Evolutionary conservation across 2,797 vertebrate genomes (phyloP).

Genomic region (Microchirus variegatus): DNA sequence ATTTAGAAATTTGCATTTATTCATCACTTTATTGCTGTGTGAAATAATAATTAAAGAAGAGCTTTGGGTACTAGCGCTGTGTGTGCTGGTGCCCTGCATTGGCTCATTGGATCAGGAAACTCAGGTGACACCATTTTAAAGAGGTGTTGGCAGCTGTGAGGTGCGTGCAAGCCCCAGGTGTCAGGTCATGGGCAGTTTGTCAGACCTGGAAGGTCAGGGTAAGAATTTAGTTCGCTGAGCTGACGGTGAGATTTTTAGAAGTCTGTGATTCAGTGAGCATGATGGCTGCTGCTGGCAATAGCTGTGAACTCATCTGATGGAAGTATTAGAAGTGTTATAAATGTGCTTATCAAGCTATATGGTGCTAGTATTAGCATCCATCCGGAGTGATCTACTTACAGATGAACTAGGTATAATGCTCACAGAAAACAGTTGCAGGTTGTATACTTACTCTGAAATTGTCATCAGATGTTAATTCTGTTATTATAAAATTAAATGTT

Average conservation of each 20-base stretch:
- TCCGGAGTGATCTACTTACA: no score
- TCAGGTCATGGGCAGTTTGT: conserved; percentile 60
- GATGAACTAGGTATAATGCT: no score
- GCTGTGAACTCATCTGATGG: conserved; percentile 1
- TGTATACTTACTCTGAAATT: no score
- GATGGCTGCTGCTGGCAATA: neutral
- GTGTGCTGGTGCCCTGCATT: conserved; percentile 14
- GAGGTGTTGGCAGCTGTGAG: conserved; percentile 53
- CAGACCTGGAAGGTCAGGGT: conserved; percentile 28
- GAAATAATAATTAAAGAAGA: conserved; percentile 6
- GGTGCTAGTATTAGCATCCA: neutral
- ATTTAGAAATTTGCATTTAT: conserved; percentile 1
- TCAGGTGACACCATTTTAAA: conserved; percentile 47
- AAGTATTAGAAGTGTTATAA: neutral
- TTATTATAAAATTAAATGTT: no score
- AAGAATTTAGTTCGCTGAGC: conserved; percentile 47
- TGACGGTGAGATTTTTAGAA: conserved; percentile 33
- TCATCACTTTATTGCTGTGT: neutral
- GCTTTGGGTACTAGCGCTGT: conserved; percentile 5
- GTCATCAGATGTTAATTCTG: no score
- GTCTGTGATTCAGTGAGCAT: conserved; percentile 20
- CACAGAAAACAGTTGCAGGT: no score
- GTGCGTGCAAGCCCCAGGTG: conserved; percentile 16
- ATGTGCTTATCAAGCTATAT: conserved; percentile 4
- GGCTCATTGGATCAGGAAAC: conserved; percentile 58